phyloP scores from a whole-genome alignment of 2,888 invertebrate species.

The Protonemura montana region DNA sequence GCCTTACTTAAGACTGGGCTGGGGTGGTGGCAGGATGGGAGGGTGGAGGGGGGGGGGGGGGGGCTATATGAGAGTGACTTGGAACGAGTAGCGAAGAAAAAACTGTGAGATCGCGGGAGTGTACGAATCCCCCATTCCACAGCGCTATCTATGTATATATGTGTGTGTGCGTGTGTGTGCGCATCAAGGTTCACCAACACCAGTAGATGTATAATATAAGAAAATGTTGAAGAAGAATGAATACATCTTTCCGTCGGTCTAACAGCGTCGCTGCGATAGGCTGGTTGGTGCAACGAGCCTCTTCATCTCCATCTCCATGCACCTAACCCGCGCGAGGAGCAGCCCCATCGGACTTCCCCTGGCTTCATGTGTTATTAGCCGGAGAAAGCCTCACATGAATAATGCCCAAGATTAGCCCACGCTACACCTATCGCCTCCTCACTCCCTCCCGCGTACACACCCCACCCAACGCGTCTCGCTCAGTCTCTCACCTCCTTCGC shows the following conservation, averaged over 20 bases:
- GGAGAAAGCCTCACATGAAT: constrained; percentile 48
- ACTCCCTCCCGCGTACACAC: background rate
- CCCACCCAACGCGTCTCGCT: background rate
- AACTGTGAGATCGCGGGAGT: background rate
- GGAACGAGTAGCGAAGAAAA: constrained; percentile 10
- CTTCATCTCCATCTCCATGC: constrained; percentile 38
- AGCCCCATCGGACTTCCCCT: constrained; percentile 42
- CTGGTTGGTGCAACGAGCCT: constrained; percentile 34
- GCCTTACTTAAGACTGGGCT: constrained; percentile 35
- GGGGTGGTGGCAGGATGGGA: background rate
- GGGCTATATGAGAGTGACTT: constrained; percentile 23
- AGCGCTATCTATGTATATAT: background rate
- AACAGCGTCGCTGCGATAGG: background rate
- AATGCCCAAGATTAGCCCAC: constrained; percentile 49
- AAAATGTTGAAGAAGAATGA: constrained; percentile 43
- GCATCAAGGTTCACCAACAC: constrained; percentile 45
- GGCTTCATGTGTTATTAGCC: constrained; percentile 49
- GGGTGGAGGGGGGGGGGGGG: constrained; percentile 21
- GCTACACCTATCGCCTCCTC: constrained; percentile 40
- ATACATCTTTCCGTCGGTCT: constrained; percentile 46
- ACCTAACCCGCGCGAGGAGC: background rate
- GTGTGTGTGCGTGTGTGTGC: background rate
- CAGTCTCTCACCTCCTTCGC: constrained; percentile 42
- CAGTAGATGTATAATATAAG: constrained; percentile 22
- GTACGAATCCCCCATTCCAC: constrained; percentile 43